Evolutionary conservation across 2,888 invertebrate species (phyloP), one percentile per base, ranked within the genome.

Genomic region (Andrena dorsata): DNA sequence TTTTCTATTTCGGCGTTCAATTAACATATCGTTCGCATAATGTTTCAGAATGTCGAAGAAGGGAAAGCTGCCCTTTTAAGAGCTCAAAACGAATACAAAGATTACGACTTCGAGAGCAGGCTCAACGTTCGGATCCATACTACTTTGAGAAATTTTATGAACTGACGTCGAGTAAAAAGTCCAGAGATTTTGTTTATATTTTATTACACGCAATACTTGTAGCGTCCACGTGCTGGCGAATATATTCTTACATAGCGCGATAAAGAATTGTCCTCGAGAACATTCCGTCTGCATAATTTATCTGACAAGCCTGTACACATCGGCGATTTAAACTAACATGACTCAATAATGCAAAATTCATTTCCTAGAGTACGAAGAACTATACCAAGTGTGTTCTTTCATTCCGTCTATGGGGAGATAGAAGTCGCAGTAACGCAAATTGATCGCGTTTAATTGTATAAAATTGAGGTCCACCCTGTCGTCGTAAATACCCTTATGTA

Each of bases 31-130:
- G 41, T 41, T 13, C 41, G 13, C 16, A 41, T 41, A 41, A 41
- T 41, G 23, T 94, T 94, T 73, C 92, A 95, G 95, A 94, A 94
- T 32, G 90, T 94, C 82, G 94, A 94, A 56, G 96, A 96, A 90
- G 96, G 95, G 30, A 95, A 94, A 90, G 87, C 85, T 56, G 89
- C 94, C 51, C 90, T 96, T 30, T 90, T 94, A 49, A 94, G 95
- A 86, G 94, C 95, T 35, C 94, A 95, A 90, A 94, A 94, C 69
- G 94, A 94, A 68, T 96, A 95, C 90, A 95, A 95, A 89, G 95
- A 95, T 88, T 96, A 96, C 89, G 96, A 96, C 92, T 96, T 96
- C 92, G 96, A 96, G 90, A 95, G 95, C 90, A 94, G 96, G 66
- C 94, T 96, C 61, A 95, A 94, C 85, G 95, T 96, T 35, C 94